A percentile compares a stretch with the other conserved stretches of the same genome.
Evolutionary conservation across 2,113 vertebrate species (phyloP).

Genomic region (Asarcornis scutulata): DNA sequence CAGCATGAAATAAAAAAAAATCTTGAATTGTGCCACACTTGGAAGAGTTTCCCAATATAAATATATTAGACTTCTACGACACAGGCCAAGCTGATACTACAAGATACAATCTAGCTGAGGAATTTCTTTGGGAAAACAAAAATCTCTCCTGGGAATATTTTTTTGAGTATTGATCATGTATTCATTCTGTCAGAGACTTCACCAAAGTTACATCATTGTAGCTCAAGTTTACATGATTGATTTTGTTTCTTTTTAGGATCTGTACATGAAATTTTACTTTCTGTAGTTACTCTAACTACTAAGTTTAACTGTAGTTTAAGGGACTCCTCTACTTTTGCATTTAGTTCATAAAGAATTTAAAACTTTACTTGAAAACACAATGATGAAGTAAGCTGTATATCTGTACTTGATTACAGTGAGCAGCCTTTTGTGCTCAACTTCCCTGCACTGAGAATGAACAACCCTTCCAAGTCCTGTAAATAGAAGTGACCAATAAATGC

Average conservation of each 20-base stretch:
- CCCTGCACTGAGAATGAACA: not conserved
- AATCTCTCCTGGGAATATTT: not conserved
- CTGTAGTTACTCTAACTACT: not conserved
- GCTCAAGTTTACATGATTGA: not conserved
- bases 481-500: not conserved
- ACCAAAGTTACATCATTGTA: not conserved
- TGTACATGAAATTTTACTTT: not conserved
- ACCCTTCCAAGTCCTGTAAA: not conserved
- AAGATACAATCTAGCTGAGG: not conserved
- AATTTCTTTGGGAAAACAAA: not conserved
- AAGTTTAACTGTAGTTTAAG: not conserved
- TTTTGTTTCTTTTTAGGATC: not conserved
- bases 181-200: not conserved
- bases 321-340: not conserved
- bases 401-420: not conserved
- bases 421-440: not conserved
- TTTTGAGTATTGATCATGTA: not conserved
- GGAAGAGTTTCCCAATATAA: not conserved
- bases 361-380: not conserved
- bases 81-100: not conserved
- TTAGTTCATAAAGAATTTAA: not conserved
- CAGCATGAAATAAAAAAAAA: not conserved
- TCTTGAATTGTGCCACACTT: not conserved
- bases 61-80: not conserved
- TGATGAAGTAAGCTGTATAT: not conserved